Evolutionary conservation across 2,888 invertebrate genomes (phyloP).

Genomic region (Catocala fraxini): DNA sequence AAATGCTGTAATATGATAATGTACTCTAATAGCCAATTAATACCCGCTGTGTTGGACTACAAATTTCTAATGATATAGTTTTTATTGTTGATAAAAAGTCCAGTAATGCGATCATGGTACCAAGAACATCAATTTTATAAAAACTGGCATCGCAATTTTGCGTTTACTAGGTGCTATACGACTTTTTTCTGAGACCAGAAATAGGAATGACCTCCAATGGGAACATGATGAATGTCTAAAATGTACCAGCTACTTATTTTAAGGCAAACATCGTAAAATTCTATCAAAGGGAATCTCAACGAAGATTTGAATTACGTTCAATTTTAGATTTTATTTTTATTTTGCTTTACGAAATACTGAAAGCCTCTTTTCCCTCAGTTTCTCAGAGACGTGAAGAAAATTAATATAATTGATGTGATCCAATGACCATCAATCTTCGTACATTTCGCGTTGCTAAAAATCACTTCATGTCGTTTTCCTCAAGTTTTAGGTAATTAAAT

Average conservation of each 20-base stretch:
- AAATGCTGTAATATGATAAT: slow-evolving; percentile 28
- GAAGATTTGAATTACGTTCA: slow-evolving; percentile 2
- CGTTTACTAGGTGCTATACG: neutral
- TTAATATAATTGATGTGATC: slow-evolving; percentile 17
- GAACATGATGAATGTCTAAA: neutral
- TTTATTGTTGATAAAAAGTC: slow-evolving; percentile 32
- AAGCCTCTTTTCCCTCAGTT: slow-evolving; percentile 3
- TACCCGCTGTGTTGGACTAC: slow-evolving; percentile 40
- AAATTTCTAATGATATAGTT: slow-evolving; percentile 28
- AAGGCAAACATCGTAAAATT: slow-evolving; percentile 3
- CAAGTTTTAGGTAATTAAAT: slow-evolving; percentile 68
- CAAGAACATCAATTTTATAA: slow-evolving; percentile 4
- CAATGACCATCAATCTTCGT: slow-evolving; percentile 21
- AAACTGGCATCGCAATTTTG: slow-evolving; percentile 8
- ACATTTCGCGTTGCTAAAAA: slow-evolving; percentile 24
- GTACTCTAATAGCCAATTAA: slow-evolving; percentile 44
- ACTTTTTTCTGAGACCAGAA: neutral
- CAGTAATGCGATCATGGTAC: slow-evolving; percentile 13
- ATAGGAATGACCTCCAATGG: neutral
- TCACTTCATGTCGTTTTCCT: slow-evolving; percentile 42
- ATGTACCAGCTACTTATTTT: slow-evolving; percentile 8
- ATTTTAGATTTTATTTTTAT: slow-evolving; percentile 9
- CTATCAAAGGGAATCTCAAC: slow-evolving; percentile 5
- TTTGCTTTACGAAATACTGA: slow-evolving; percentile 5
- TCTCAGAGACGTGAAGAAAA: slow-evolving; percentile 14